Conservation (phyloP, 2,797 vertebrate genomes). For the Leucoraja ocellata region DNA sequence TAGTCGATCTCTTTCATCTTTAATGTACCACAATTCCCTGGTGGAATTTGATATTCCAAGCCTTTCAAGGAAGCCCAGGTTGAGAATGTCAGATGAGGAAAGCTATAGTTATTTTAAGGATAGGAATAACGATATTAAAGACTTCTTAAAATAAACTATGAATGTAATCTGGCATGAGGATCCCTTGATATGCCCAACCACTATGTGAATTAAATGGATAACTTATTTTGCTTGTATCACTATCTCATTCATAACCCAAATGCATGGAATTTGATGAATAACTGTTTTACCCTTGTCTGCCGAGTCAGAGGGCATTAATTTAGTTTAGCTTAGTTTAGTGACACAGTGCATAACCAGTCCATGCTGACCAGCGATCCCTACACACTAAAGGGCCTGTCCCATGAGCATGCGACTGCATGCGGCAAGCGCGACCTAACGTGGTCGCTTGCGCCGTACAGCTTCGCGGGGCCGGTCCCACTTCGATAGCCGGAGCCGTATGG, state of each 20-base stretch:
- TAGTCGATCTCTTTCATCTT: neutral
- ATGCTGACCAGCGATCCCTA: no score
- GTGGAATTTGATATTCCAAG: conserved; percentile 20
- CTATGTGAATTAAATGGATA: neutral
- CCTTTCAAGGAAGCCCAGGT: conserved; percentile 22
- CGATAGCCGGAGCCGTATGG: no score
- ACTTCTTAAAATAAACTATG: neutral
- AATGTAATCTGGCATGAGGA: neutral
- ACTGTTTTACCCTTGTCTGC: neutral
- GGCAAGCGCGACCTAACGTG: no score
- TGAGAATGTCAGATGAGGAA: neutral
- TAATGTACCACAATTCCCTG: neutral
- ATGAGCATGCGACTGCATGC: no score
- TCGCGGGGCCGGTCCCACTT: no score
- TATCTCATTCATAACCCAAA: neutral
- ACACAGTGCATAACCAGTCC: no score
- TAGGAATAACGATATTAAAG: conserved; percentile 1
- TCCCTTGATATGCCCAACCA: neutral
- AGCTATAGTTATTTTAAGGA: neutral
- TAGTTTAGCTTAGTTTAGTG: no score
- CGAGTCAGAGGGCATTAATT: neutral
- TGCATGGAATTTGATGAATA: neutral
- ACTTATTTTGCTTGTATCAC: neutral
- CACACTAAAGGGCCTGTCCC: no score
- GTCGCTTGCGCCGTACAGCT: no score